Conservation (phyloP, 2,113 vertebrate genomes). For the Pomatorhinus ruficollis region DNA sequence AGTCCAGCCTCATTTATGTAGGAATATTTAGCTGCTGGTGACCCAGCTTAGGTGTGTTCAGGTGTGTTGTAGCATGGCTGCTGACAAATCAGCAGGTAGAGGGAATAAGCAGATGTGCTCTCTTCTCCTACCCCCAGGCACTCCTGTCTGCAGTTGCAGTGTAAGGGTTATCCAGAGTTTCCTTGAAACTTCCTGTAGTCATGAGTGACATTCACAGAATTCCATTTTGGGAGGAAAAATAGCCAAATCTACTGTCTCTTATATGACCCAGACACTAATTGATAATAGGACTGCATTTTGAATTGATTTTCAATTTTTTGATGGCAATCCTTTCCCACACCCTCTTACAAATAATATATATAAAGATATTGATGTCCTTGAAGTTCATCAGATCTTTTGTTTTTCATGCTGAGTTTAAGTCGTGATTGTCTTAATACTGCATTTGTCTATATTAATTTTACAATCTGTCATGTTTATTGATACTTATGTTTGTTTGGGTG, state of each 20-base stretch:
- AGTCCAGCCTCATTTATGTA: neutral
- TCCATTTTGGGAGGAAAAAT: neutral
- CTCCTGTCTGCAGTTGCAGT: neutral
- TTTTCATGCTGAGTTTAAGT: conserved; percentile 15
- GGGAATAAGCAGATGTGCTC: neutral
- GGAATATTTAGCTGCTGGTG: neutral
- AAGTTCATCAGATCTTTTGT: neutral
- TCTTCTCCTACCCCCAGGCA: neutral
- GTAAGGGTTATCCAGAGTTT: neutral
- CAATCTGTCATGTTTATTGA: neutral
- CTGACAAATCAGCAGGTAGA: neutral
- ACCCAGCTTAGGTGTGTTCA: neutral
- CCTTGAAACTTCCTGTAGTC: neutral
- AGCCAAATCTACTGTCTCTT: neutral
- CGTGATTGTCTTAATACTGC: neutral
- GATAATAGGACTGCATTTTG: neutral
- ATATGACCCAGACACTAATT: neutral
- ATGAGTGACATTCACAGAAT: neutral
- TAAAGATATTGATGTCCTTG: neutral
- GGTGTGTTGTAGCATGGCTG: neutral
- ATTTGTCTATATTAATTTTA: neutral
- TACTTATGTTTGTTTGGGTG: neutral
- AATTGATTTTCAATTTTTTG: neutral
- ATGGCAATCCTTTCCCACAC: neutral
- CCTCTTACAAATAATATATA: neutral